These are phyloP conservation scores for Triops cancriformis DNA, from an alignment of 1,140 invertebrate species.

Conservation along the genomic window DNA sequence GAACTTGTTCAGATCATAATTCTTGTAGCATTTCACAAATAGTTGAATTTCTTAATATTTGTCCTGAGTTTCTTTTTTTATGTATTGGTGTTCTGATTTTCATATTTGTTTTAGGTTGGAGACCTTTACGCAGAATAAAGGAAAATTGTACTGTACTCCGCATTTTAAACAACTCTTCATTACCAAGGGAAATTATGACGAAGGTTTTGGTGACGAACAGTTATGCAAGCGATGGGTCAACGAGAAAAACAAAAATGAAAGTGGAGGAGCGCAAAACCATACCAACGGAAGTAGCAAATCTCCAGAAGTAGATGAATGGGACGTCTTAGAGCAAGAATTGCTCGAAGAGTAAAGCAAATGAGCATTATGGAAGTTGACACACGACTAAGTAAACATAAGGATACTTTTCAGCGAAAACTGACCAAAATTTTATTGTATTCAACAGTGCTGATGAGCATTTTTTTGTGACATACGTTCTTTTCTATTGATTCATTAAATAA, in stretches of 20 bases:
- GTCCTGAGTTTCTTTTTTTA: too few species aligned
- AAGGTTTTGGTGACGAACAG: constrained; percentile 54
- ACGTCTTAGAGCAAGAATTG: constrained; percentile 18
- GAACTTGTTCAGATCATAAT: constrained; percentile 21
- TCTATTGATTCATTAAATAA: not conserved
- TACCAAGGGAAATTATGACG: constrained; percentile 75
- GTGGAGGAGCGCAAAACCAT: constrained; percentile 7
- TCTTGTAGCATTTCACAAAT: too few species aligned
- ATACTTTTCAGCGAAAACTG: not conserved
- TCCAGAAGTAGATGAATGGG: not conserved
- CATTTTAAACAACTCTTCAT: constrained; percentile 76
- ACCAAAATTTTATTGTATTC: not conserved
- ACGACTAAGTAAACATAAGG: not conserved
- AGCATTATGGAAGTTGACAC: not conserved
- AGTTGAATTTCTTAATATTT: too few species aligned
- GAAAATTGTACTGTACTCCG: constrained; percentile 63
- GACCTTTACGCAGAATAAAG: constrained; percentile 64
- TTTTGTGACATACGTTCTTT: not conserved
- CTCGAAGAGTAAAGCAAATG: constrained; percentile 20
- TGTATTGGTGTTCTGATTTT: not conserved
- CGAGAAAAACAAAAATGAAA: not conserved
- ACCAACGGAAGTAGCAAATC: constrained; percentile 16
- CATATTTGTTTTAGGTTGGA: constrained; percentile 52
- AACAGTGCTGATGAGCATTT: not conserved
- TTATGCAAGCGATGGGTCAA: constrained; percentile 42